Evolutionary conservation across 2,888 invertebrate genomes (phyloP).

Genomic region (Pyrrhia umbra): DNA sequence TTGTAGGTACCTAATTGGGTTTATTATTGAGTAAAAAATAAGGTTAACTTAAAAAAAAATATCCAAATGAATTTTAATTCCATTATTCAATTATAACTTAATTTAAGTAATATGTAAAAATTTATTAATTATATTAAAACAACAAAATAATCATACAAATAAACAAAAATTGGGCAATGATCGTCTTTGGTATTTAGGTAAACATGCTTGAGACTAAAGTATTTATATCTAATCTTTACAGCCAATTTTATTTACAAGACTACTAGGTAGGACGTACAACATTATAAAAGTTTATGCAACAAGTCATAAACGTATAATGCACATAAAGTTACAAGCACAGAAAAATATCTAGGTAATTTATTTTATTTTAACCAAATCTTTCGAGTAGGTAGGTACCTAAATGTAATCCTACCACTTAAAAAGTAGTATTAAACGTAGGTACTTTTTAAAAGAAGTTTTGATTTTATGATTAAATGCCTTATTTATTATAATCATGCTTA

Average conservation of each 20-base stretch:
- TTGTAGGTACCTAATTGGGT: too few relatives aligned
- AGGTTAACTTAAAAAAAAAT: background rate
- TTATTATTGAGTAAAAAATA: too few relatives aligned
- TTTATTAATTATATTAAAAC: background rate
- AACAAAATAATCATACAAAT: conserved; percentile 4
- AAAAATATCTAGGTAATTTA: too few relatives aligned
- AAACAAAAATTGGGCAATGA: background rate
- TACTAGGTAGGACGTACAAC: background rate
- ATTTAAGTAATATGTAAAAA: background rate
- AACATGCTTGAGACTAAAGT: conserved; percentile 12
- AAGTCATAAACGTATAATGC: conserved; percentile 25
- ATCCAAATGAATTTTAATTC: background rate
- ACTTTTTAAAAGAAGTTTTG: background rate
- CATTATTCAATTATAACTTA: background rate
- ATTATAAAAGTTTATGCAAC: conserved; percentile 21
- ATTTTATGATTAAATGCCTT: background rate
- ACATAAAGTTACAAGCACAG: background rate
- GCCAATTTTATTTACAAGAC: conserved; percentile 4
- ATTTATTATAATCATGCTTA: conserved; percentile 1
- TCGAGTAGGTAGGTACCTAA: background rate
- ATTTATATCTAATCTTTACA: background rate
- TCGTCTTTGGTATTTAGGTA: conserved; percentile 42
- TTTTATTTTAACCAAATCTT: too few relatives aligned
- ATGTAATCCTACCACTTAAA: too few relatives aligned
- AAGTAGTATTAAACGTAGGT: background rate